Percentiles rank a stretch among this genome's conserved stretches.
phyloP scores from a whole-genome alignment of 2,888 invertebrate species.

The Myopa testacea region DNA sequence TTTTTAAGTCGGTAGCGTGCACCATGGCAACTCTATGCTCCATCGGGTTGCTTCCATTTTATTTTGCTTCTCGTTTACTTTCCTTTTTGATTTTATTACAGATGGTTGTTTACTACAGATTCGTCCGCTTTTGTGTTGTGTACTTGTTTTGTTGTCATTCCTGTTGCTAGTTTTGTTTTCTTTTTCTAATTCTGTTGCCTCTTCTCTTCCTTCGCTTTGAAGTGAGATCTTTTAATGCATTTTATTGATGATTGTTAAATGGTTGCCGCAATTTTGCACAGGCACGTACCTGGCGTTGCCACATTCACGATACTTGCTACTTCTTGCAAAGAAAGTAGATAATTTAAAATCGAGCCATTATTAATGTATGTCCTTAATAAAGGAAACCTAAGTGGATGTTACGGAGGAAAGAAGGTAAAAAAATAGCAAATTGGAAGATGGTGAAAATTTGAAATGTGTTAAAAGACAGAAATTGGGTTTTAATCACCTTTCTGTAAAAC shows the following conservation, averaged over 20 bases:
- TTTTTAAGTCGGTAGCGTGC: not conserved
- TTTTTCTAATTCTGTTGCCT: not conserved
- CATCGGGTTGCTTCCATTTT: not conserved
- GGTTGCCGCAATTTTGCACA: constrained; percentile 22
- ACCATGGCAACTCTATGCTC: constrained; percentile 6
- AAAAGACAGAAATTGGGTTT: too few species aligned
- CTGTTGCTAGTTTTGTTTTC: too few species aligned
- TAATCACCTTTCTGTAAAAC: too few species aligned
- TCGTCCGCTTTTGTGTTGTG: not conserved
- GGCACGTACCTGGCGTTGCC: constrained; percentile 3
- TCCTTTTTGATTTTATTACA: not conserved
- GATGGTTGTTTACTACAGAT: constrained; percentile 3
- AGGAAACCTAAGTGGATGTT: too few species aligned
- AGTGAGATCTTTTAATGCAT: constrained; percentile 22
- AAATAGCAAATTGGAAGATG: too few species aligned
- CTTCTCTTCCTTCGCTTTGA: not conserved
- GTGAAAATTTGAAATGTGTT: too few species aligned
- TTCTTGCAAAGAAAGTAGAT: too few species aligned
- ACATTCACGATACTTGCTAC: not conserved
- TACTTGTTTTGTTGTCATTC: too few species aligned
- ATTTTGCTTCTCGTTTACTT: not conserved
- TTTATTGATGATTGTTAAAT: constrained; percentile 34
- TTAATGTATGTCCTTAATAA: too few species aligned
- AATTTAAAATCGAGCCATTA: too few species aligned
- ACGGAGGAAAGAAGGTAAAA: too few species aligned